Base-by-base conservation (phyloP, 1,140 invertebrate genomes). In the Drosophila baimaii region DNA sequence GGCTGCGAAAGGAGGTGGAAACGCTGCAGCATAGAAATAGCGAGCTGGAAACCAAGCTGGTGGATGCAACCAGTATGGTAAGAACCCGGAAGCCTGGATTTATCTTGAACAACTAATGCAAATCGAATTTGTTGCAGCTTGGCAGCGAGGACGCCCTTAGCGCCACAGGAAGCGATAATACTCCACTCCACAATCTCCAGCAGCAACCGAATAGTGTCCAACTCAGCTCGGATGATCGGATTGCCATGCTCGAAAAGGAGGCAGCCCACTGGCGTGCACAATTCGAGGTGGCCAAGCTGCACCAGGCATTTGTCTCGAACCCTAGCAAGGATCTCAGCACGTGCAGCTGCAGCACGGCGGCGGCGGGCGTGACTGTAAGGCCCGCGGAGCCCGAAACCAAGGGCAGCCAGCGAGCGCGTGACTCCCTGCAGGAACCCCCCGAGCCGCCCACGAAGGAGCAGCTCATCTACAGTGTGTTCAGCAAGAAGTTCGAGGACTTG, bases 71-170 rank as follows among this genome's bases (percentile, higher is more conserved):
- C n/a, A 92, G 91, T 49, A 92, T 92, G 77, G 90, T 91, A 64
- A 35, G 21, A 15, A 1, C 9, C 9, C n/a, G 25, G 0, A 9
- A 7, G 17, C 10, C 5, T 1, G 9, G n/a, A 6, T 27, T 27
- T 27, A 3, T 27, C 10, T 58, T 29, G n/a, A n/a, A n/a, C n/a
- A 19, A 19, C 19, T 31, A 17, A 25, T 17, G n/a, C n/a, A 49
- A n/a, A 2, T n/a, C 10, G 5, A 3, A 1, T 1, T 49, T 12
- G 17, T 10, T 93, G 9, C 76, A 94, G 94, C 82, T 94, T 68
- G 94, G 93, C 44, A 94, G 94, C 86, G 94, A 94, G 79, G 94
- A 94, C 82, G 93, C 94, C 6, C 80, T 94, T 3, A 94, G 93
- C 91, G 94, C 93, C 46, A 89, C 89, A 13, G 91, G 89, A 9